Base-by-base conservation (phyloP, 2,888 invertebrate species). In the Automeris io region DNA sequence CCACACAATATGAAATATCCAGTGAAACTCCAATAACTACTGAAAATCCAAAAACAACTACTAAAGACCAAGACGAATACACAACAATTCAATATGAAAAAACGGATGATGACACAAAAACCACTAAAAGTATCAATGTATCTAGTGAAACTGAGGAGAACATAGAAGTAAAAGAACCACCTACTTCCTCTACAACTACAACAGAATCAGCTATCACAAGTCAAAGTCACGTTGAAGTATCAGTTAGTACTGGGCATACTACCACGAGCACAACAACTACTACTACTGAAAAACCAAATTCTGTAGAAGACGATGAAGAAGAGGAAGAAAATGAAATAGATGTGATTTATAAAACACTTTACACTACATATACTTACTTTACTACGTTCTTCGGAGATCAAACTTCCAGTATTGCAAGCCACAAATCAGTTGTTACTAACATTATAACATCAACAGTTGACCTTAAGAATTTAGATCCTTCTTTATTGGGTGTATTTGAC, bases 341-440 rank as follows among this genome's bases (percentile, higher is more conserved):
- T 70, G 72, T 95, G 1, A 92, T 95, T 47, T 95, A 93, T 59
- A 95, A 95, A 78, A 96, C 96, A 0, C 78, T 96, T 13, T 96
- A 94, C 55, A 96, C 96, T 0, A 96, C 96, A 0, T 96, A 95
- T 53, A 96, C 96, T 0, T 96, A 96, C 57, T 83, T 96, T 35
- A 96, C 96, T 0, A 96, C 96, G 1, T 96, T 94, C 76, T 96
- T 95, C 78, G 93, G 95, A 59, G 94, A 94, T 45, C 90, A 92
- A 18, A 92, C 93, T 0, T 93, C 95, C 0, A 94, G 93, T 43
- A 88, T 96, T 26, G 92, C 93, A 1, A 95, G 95, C 59, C 90
- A 95, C 44, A 95, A 95, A 67, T 94, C 94, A 37, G 91, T 95
- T 0, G 91, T 95, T 1, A 95, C 96, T 0, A 95, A 95, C 66